These are phyloP conservation scores for Oryzias celebensis DNA, from an alignment of 2,113 vertebrate genomes.

Conservation along the genomic window DNA sequence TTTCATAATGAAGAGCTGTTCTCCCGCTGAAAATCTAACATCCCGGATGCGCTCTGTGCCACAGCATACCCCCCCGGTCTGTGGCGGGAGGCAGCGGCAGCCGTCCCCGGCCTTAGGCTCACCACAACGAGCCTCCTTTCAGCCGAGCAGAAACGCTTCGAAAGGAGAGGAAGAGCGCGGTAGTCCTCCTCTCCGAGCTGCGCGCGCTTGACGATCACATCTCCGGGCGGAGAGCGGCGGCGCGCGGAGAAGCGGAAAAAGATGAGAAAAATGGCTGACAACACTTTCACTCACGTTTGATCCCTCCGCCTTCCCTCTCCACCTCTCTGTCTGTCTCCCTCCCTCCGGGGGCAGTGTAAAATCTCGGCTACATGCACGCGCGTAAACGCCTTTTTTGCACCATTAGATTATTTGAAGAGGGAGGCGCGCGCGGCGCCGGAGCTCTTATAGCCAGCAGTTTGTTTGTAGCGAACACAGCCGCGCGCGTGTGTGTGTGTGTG, in stretches of 20 bases:
- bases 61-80: conserved; percentile 40
- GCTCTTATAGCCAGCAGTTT: conserved; percentile 76
- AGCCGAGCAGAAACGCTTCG: conserved; percentile 27
- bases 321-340: conserved; percentile 15
- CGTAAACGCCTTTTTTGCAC: conserved; percentile 84
- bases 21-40: conserved; percentile 86
- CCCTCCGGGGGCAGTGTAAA: conserved; percentile 77
- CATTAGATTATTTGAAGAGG: conserved; percentile 83
- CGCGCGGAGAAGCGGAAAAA: conserved; percentile 39
- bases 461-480: conserved; percentile 44
- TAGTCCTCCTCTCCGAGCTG: conserved; percentile 16
- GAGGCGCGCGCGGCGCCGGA: conserved; percentile 76
- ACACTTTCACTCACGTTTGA: conserved; percentile 85
- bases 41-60: conserved; percentile 74
- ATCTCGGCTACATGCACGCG: conserved; percentile 31
- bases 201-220: conserved; percentile 45
- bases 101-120: conserved; percentile 59
- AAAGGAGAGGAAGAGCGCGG: neutral
- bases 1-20: conserved; percentile 95
- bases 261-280: conserved; percentile 91
- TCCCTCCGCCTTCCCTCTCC: conserved; percentile 49
- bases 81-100: conserved; percentile 68
- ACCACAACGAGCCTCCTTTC: conserved; percentile 40
- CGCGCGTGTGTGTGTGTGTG: conserved; percentile 48
- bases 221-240: conserved; percentile 33